A percentile compares a stretch with the other conserved stretches of the same genome.
Evolutionary conservation across 2,113 vertebrate genomes (phyloP).

Genomic region (Hydropotes inermis): DNA sequence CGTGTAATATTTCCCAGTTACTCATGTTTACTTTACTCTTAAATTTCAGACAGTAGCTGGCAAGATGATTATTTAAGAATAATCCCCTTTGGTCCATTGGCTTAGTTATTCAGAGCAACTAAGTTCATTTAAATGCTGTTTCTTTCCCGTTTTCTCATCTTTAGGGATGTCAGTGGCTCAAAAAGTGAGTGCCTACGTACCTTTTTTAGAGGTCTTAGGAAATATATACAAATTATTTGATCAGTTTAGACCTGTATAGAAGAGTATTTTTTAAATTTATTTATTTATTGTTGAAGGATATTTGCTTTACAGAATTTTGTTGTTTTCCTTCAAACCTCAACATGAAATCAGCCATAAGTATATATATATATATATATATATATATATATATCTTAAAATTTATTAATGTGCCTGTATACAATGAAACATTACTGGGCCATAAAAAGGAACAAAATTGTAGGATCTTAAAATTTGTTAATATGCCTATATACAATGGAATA

Average conservation of each 20-base stretch:
- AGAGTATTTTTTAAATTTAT: not conserved
- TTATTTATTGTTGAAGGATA: not conserved
- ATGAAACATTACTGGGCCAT: not conserved
- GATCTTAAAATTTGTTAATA: not conserved
- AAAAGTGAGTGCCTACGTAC: not conserved
- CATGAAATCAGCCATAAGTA: not conserved
- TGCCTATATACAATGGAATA: not conserved
- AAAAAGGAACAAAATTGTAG: not conserved
- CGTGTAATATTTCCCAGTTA: not conserved
- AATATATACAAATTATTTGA: not conserved
- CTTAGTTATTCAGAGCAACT: conserved; percentile 26
- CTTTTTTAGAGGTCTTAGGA: not conserved
- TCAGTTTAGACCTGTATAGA: not conserved
- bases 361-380: not conserved
- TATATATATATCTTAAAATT: not conserved
- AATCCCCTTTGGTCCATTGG: not conserved
- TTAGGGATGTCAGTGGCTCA: not conserved
- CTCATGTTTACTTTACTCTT: not conserved
- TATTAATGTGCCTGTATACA: not conserved
- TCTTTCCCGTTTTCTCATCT: not conserved
- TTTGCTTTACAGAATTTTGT: not conserved
- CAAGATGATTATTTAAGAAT: conserved; percentile 21
- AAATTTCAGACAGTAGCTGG: not conserved
- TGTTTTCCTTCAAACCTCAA: not conserved
- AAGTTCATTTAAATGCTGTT: not conserved